Percentiles rank a stretch among this genome's conserved stretches.
These are phyloP conservation scores for Saccostrea cuccullata DNA, from an alignment of 1,140 invertebrate genomes.

Conservation along the genomic window DNA sequence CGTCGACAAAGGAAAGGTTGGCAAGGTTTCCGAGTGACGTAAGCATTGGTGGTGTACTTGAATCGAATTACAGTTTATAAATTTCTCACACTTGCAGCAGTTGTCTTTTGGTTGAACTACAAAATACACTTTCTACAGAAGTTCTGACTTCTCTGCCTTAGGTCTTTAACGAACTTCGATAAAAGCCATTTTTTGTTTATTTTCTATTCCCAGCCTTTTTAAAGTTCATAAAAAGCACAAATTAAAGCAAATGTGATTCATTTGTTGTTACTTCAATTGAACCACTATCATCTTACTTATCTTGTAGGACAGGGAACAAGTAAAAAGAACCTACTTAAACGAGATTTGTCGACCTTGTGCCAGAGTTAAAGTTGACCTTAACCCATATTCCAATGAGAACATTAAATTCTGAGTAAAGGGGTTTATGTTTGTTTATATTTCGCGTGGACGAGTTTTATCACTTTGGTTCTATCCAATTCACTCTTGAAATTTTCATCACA, in stretches of 20 bases:
- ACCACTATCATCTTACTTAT: not conserved
- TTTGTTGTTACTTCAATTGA: not conserved
- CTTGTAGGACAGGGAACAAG: not conserved
- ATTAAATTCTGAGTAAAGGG: not conserved
- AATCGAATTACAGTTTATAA: not conserved
- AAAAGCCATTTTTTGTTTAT: not conserved
- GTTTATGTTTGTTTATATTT: constrained; percentile 27
- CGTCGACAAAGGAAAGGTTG: not conserved
- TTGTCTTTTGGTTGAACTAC: not conserved
- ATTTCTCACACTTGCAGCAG: not conserved
- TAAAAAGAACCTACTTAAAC: not conserved
- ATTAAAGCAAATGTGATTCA: not conserved
- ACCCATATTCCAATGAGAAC: not conserved
- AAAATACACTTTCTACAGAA: not conserved
- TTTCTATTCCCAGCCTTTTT: not conserved
- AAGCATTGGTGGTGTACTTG: not conserved
- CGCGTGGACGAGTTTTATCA: constrained; percentile 12
- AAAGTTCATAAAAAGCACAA: not conserved
- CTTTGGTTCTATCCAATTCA: not conserved
- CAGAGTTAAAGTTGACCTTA: not conserved
- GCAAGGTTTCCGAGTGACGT: not conserved
- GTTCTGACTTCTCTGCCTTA: not conserved
- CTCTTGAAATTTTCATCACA: not conserved
- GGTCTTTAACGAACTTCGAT: not conserved
- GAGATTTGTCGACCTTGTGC: not conserved